Evolutionary conservation across 2,888 invertebrate genomes (phyloP), one percentile per base, ranked within the genome.

Genomic region (Drosophila peninsularis): DNA sequence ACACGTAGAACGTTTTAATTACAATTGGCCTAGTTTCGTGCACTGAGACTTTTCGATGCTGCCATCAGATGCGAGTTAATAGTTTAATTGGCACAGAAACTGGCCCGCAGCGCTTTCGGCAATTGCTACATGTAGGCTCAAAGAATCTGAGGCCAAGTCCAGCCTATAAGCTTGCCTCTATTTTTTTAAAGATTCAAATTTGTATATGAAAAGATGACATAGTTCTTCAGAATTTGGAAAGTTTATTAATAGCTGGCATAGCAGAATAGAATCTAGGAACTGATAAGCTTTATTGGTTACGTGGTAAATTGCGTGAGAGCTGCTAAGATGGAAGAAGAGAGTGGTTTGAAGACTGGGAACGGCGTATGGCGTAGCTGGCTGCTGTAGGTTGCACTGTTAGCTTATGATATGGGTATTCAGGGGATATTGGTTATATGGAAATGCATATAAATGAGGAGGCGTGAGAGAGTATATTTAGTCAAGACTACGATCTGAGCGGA

Each of bases 1-100:
- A 80, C 90, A 88, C 88, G 90, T 90, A 90, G 75, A 77, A 75
- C 78, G 79, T 76, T 90, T 90, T 90, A 90, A 90, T 90, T 90
- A 80, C 84, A 82, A 86, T 86, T 90, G 90, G 80, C 90, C 90
- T 75, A 89, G 83, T 83, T 90, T 75, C 11, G 5, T 60, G 37
- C 17, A 17, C 64, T 36, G 30, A 68, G 71, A 68, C 76, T 72
- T 72, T 62, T 55, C 62, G 45, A 56, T 49, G 60, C 62, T 50
- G 65, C 64, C 71, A 77, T 85, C 82, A 74, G 85, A 76, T 77
- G 30, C 41, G 44, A 82, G 79, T 64, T 85, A 88, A 85, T 85
- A 70, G 88, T 88, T 88, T 88, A 82, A 88, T 85, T 88, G 30
- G 49, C 63, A 53, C 52, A 68, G 56, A 60, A 71, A 71, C 72